Conservation (phyloP, 2,113 vertebrate species). For the Phalacrocorax carbo region DNA sequence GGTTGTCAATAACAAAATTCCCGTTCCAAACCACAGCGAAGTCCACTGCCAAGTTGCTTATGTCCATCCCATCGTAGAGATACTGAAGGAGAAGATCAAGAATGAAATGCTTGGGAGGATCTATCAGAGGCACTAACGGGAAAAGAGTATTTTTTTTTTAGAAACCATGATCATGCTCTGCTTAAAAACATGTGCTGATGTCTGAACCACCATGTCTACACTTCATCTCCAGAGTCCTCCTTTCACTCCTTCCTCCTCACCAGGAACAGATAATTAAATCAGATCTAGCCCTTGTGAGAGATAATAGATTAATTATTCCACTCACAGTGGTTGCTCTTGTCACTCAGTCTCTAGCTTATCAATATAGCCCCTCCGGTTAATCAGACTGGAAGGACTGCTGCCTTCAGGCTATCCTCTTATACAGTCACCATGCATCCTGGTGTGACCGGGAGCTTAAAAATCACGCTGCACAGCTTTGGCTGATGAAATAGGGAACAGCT, state of each 20-base stretch:
- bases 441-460: not conserved
- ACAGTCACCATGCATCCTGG: not conserved
- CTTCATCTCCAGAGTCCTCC: not conserved
- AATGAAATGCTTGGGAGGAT: not conserved
- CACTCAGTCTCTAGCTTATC: constrained; percentile 24
- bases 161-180: not conserved
- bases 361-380: not conserved
- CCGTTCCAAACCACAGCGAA: constrained; percentile 99
- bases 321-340: not conserved
- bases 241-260: constrained; percentile 1
- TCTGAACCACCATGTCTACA: not conserved
- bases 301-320: constrained; percentile 53
- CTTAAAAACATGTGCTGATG: not conserved
- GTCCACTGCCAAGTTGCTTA: constrained; percentile 93
- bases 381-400: not conserved
- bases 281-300: constrained; percentile 36
- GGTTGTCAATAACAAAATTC: constrained; percentile 98
- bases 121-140: not conserved
- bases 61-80: constrained; percentile 93
- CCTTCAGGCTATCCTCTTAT: not conserved
- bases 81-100: constrained; percentile 76
- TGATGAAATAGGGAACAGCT: not conserved
- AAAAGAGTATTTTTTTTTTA: not conserved
- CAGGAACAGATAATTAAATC: constrained; percentile 56
- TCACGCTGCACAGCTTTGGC: not conserved